Conservation (phyloP, 2,888 invertebrate species). For the Agrypnus murinus region DNA sequence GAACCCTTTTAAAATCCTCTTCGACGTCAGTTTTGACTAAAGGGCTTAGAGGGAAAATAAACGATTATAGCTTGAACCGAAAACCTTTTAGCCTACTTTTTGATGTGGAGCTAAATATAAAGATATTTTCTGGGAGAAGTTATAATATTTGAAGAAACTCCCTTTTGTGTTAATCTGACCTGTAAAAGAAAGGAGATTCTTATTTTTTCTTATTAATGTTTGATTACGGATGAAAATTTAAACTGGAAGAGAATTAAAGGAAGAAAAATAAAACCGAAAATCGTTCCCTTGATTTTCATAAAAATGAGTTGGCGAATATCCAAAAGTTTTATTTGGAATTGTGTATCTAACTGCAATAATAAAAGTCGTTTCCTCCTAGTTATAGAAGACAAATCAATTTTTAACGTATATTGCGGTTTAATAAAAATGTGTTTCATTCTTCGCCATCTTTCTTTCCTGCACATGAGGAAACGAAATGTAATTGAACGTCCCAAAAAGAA, state of each 20-base stretch:
- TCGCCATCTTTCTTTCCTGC: not conserved
- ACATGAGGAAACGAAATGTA: not conserved
- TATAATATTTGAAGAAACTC: too few relatives aligned
- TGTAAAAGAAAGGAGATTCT: too few relatives aligned
- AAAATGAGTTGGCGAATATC: slow-evolving; percentile 36
- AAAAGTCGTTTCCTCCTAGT: slow-evolving; percentile 38
- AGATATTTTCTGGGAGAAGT: not conserved
- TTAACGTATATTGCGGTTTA: slow-evolving; percentile 1
- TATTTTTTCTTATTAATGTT: too few relatives aligned
- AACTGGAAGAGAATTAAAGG: too few relatives aligned
- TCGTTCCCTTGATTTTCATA: slow-evolving; percentile 32
- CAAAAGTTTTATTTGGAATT: slow-evolving; percentile 35
- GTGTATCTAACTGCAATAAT: slow-evolving; percentile 42
- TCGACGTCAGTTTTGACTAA: slow-evolving; percentile 15
- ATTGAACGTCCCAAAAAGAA: too few relatives aligned
- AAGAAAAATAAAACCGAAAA: not conserved
- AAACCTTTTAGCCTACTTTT: slow-evolving; percentile 17
- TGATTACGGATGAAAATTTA: too few relatives aligned
- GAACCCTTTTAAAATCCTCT: slow-evolving; percentile 18
- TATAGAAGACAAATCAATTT: slow-evolving; percentile 33
- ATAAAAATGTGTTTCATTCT: not conserved
- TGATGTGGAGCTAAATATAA: slow-evolving; percentile 12
- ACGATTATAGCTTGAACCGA: slow-evolving; percentile 1
- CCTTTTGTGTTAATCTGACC: too few relatives aligned
- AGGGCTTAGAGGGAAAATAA: slow-evolving; percentile 14